Evolutionary conservation across 2,113 vertebrate genomes (phyloP).

Genomic region (Pelecanus crispus): DNA sequence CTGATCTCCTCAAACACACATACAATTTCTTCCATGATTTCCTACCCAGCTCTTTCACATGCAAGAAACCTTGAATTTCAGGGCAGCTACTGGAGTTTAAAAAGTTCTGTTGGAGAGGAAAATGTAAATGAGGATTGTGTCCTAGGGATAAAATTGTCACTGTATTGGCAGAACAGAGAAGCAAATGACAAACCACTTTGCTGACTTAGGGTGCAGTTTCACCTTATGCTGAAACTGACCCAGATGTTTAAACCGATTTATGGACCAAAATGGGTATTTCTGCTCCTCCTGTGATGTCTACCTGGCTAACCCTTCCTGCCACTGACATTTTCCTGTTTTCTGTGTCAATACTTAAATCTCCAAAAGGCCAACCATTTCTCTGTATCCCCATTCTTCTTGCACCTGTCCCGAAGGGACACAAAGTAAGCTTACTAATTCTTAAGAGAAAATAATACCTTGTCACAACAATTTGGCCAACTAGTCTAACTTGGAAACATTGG

Average conservation of each 20-base stretch:
- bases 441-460: background rate
- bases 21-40: constrained; percentile 97
- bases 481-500: background rate
- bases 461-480: background rate
- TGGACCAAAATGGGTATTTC: background rate
- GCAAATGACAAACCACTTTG: background rate
- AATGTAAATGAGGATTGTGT: background rate
- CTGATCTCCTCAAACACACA: constrained; percentile 91
- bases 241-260: background rate
- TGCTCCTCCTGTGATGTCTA: accelerated
- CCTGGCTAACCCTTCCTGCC: background rate
- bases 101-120: constrained; percentile 82
- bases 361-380: background rate
- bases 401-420: background rate
- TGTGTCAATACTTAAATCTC: background rate
- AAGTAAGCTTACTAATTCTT: background rate
- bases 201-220: background rate
- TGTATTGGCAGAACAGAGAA: background rate
- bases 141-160: background rate
- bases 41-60: constrained; percentile 91
- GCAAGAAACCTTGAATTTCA: constrained; percentile 94
- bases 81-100: constrained; percentile 91
- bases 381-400: background rate
- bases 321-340: background rate
- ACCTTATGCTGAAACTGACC: background rate